Conservation (phyloP, 2,797 vertebrate species). For the Enteromius thamalakanensis region DNA sequence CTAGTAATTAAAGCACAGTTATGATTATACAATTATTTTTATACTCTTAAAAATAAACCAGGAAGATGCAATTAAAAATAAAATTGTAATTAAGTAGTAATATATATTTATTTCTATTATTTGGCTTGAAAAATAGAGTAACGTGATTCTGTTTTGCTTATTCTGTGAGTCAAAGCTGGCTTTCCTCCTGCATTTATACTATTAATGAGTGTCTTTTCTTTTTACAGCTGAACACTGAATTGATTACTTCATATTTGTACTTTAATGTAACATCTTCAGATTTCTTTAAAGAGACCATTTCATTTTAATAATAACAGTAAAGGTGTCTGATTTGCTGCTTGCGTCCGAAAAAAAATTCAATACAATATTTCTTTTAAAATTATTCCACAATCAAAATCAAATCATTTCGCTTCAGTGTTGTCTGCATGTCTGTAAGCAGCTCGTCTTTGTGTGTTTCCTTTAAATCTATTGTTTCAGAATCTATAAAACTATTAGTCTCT, state of each 20-base stretch:
- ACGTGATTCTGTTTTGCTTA: not conserved
- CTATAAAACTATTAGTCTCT: constrained; percentile 7
- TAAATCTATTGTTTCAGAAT: constrained; percentile 1
- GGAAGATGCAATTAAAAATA: not conserved
- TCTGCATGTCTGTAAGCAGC: not conserved
- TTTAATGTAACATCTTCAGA: not conserved
- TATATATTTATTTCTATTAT: not conserved
- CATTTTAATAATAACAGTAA: not conserved
- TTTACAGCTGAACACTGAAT: not conserved
- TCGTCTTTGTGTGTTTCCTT: constrained; percentile 2
- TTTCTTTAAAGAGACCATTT: not conserved
- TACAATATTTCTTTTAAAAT: not conserved
- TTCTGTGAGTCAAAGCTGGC: no score
- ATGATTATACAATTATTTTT: not conserved
- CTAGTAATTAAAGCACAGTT: not conserved
- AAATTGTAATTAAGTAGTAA: not conserved
- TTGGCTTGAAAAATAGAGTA: no score
- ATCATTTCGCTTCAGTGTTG: not conserved
- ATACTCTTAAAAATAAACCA: not conserved
- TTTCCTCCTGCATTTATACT: not conserved
- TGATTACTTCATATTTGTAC: not conserved
- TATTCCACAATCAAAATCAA: not conserved
- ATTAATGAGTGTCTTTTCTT: not conserved
- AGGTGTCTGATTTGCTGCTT: not conserved
- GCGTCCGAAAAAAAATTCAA: not conserved